Evolutionary conservation across 2,113 vertebrate species (phyloP), one percentile per base, ranked within the genome.

Genomic region (Pteronura brasiliensis): DNA sequence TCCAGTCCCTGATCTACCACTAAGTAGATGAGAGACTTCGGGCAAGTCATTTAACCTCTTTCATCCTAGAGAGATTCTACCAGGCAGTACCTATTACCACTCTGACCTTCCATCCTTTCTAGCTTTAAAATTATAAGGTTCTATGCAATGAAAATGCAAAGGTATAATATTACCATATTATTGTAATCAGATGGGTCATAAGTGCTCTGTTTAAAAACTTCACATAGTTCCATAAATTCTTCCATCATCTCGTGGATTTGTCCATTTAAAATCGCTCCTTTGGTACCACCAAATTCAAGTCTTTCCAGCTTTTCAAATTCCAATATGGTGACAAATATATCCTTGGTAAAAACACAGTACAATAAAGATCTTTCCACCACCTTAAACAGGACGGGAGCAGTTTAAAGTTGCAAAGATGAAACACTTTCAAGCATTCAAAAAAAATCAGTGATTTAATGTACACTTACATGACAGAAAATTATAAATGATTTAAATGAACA

Each of bases 231-330:
- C 23, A 88, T 94, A 96, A 99, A 99, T 92, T 99, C 98, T 93
- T 95, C 92, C 65, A 96, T 98, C 87, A 99, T 98, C 90, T 98
- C 90, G 42, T 52, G 97, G 63, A 99, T 98, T 49, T 98, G 96
- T 42, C 99, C 98, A 94, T 98, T 99, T 96, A 99, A 98, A 92
- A 98, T 74, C 69, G 98, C 98, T 61, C 99, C 98, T 84, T 98
- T 98, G 61, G 97, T 86, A 49, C 99, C 99, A 57, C 98, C 98
- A 98, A 99, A 99, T 93, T 99, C 97, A 81, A 99, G 57, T 95
- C 99, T 99, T 97, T 99, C 98, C 97, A 99, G 96, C 82, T 99
- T 99, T 97, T 99, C 98, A 97, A 99, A 99, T 93, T 99, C 98
- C 96, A 99, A 59, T 27, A 98, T 95, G 18, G 97, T 98, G 96